Conservation (phyloP, 2,113 vertebrate genomes). For the Natator depressus region DNA sequence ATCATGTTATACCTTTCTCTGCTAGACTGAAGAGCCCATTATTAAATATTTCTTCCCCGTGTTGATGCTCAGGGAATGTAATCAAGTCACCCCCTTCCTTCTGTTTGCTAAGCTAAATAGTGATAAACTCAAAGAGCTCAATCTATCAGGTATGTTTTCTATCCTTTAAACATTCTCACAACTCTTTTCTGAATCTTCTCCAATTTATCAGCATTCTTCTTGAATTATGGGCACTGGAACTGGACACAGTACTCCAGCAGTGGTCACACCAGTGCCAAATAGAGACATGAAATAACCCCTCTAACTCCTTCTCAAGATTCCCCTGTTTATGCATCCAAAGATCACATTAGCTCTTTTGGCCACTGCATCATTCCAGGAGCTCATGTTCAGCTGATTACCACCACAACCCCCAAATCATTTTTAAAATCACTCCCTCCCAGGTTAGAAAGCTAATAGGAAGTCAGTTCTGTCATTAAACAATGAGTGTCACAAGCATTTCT, state of each 20-base stretch:
- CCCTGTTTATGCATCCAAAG: background rate
- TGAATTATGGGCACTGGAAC: background rate
- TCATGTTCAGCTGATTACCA: background rate
- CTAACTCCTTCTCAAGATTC: background rate
- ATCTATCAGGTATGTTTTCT: background rate
- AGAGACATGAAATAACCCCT: background rate
- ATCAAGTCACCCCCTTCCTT: background rate
- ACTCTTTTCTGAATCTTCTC: background rate
- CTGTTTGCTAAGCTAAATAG: background rate
- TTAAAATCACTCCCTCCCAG: background rate
- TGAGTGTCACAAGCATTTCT: constrained; percentile 8
- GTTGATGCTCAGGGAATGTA: background rate
- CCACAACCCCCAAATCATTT: background rate
- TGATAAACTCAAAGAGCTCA: too few relatives aligned
- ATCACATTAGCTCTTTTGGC: background rate
- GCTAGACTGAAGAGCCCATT: background rate
- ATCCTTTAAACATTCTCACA: background rate
- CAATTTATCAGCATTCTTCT: background rate
- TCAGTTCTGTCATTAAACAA: background rate
- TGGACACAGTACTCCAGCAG: background rate
- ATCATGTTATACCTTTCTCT: too few relatives aligned
- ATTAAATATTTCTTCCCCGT: background rate
- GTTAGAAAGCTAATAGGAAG: background rate
- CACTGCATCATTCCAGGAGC: background rate
- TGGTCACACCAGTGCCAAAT: background rate